These are phyloP conservation scores for Lysiphlebus fabarum DNA, from an alignment of 1,140 invertebrate genomes.

Conservation along the genomic window DNA sequence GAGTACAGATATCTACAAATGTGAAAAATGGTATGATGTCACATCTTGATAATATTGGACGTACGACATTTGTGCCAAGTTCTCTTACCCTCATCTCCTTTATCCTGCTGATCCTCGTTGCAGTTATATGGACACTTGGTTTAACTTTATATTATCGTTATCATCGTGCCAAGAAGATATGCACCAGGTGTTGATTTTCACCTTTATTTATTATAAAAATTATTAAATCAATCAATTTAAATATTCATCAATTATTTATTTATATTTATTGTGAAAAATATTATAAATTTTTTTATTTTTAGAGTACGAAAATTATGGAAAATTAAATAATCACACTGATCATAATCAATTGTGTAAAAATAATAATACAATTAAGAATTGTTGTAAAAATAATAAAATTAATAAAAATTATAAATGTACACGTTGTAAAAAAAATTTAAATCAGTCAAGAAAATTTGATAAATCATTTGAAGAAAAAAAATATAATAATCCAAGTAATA, in stretches of 20 bases:
- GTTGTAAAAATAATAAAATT: too few relatives aligned
- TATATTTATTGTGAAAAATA: background rate
- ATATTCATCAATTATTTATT: background rate
- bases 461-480: too few relatives aligned
- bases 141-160: constrained; percentile 28
- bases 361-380: too few relatives aligned
- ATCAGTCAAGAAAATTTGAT: too few relatives aligned
- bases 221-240: too few relatives aligned
- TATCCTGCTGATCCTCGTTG: constrained; percentile 34
- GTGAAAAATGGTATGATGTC: constrained; percentile 2
- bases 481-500: too few relatives aligned
- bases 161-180: constrained; percentile 16
- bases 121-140: constrained; percentile 31
- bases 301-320: background rate
- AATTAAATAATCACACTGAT: constrained; percentile 1
- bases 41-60: constrained; percentile 27
- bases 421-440: too few relatives aligned
- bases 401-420: too few relatives aligned
- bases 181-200: constrained; percentile 8
- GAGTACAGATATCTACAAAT: constrained; percentile 2
- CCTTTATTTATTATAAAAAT: background rate
- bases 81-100: constrained; percentile 33
- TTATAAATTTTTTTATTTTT: background rate
- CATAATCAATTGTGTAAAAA: too few relatives aligned
- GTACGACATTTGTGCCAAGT: constrained; percentile 30